phyloP scores from a whole-genome alignment of 35 echinoderm and acorn worm species.

The Apostichopus japonicus region DNA sequence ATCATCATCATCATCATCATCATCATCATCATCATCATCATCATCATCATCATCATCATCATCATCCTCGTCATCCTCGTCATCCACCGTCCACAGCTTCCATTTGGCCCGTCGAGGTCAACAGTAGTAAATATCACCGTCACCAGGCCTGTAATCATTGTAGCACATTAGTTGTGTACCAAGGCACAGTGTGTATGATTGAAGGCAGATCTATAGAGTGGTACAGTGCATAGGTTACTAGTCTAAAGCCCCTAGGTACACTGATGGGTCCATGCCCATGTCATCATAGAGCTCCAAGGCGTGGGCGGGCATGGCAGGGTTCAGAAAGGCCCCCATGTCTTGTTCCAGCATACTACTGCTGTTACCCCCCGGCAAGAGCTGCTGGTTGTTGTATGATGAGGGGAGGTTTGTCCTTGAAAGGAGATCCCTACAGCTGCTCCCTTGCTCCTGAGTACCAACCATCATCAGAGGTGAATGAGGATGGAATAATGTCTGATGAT shows the following conservation, averaged over 20 bases:
- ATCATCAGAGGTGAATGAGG: background rate
- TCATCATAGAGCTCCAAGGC: slow-evolving; percentile 8
- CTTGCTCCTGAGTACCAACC: background rate
- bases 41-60: no score
- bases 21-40: no score
- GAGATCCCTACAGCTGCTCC: background rate
- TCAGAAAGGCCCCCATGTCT: background rate
- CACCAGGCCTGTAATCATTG: background rate
- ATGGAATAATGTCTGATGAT: background rate
- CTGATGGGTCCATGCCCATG: background rate
- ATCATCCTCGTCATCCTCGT: no score
- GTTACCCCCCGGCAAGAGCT: background rate
- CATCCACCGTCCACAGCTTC: no score
- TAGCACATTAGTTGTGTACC: background rate
- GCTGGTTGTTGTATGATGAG: background rate
- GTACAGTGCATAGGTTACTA: background rate
- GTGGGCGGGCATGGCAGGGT: background rate
- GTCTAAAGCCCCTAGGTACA: slow-evolving; percentile 11
- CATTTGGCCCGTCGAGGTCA: no score
- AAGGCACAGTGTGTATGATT: background rate
- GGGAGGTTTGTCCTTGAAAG: background rate
- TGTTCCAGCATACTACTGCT: background rate
- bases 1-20: no score
- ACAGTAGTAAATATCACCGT: no score
- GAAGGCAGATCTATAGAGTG: background rate